Conservation (phyloP, 2,797 vertebrate species). For the Anguilla megastoma region DNA sequence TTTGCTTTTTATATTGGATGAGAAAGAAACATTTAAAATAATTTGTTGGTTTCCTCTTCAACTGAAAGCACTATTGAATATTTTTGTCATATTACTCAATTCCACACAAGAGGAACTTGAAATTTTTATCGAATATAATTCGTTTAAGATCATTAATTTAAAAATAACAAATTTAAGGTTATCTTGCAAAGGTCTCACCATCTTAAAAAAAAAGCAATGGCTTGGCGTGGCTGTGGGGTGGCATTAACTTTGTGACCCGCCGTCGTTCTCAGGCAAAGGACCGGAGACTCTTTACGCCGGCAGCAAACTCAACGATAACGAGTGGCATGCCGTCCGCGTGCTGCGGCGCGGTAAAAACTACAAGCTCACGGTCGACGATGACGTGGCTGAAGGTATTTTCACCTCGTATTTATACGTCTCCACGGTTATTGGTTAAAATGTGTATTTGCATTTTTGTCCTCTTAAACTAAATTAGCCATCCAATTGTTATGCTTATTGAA, state of each 20-base stretch:
- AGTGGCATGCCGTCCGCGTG: conserved; percentile 95
- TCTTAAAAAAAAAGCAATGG: conserved; percentile 41
- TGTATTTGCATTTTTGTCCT: not conserved
- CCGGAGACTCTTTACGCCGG: conserved; percentile 95
- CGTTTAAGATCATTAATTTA: not conserved
- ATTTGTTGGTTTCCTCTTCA: not conserved
- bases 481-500: not conserved
- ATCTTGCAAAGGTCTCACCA: not conserved
- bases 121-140: not conserved
- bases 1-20: conserved; percentile 45
- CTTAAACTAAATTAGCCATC: not conserved
- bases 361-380: conserved; percentile 91
- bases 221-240: conserved; percentile 50
- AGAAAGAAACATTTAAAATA: not conserved
- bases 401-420: not conserved
- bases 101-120: not conserved
- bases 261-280: conserved; percentile 88
- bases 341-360: conserved; percentile 90
- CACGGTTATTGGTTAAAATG: conserved; percentile 1
- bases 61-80: not conserved
- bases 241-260: conserved; percentile 60
- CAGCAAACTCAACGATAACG: conserved; percentile 96
- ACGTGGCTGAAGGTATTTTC: conserved; percentile 87
- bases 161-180: not conserved
- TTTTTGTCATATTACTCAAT: not conserved